Base-by-base conservation (phyloP, 2,113 vertebrate genomes). In the Ellobius talpinus region DNA sequence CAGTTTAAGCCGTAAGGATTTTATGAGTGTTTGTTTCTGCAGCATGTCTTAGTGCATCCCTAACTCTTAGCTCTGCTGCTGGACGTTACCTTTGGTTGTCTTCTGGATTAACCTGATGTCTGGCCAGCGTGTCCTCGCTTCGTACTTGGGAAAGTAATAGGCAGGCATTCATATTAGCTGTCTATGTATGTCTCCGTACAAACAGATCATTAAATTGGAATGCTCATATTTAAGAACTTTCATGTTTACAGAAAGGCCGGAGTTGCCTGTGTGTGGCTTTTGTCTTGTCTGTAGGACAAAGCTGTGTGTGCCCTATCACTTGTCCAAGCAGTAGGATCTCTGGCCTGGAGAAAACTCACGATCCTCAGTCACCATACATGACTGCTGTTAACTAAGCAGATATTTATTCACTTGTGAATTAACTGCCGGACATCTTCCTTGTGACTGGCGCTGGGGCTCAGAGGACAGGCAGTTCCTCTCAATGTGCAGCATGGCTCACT, bases 11-110 rank as follows among this genome's bases (percentile, higher is more conserved):
- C 10, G 29, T 31, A 31, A 63, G 39, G 19, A 86, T 94, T 93
- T 95, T 94, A 21, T 94, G 66, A 94, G 85, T 94, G 26, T 90
- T 86, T 65, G 39, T 94, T 93, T 90, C 26, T 86, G 77, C 36
- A 91, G 63, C 26, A 81, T 78, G 66, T 82, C 72, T 89, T 36
- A 77, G 63, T 26, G 74, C 93, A 82, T 82, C 50, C 36, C 78
- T 82, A 50, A 74, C 24, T 68, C 89, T 94, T 78, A 93, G 61
- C 70, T 68, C 7, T 29, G 31, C 12, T 65, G 58, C 24, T 63
- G 58, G 45, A 16, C 24, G 13, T 82, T 89, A 63, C 36, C 72
- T 77, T 95, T 85, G 23, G 12, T n/a, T 73, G 9, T 87, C 47
- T 96, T 90, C 47, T 89, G 61, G 74, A 42, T 89, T 82, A 50